Evolutionary conservation across 2,888 invertebrate species (phyloP).

Genomic region (Orthosia gracilis): DNA sequence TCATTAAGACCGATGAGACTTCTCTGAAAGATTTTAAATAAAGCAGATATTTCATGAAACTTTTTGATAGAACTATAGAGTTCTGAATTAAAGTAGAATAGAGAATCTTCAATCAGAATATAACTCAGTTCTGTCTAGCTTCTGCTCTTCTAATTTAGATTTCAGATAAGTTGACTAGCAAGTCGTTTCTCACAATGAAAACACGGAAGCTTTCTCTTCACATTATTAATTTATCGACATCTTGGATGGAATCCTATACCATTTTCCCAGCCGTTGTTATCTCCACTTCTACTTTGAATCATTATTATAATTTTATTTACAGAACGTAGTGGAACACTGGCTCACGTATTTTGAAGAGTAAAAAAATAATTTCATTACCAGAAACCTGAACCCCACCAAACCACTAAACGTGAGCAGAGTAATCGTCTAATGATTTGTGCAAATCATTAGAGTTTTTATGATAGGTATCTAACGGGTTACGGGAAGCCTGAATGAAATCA

Average conservation of each 20-base stretch:
- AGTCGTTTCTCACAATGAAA: constrained; percentile 41
- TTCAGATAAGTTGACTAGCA: constrained; percentile 24
- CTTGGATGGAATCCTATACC: constrained; percentile 41
- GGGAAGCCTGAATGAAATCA: constrained; percentile 69
- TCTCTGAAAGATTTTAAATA: not conserved
- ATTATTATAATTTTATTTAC: constrained; percentile 6
- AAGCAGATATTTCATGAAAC: not conserved
- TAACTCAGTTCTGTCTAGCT: constrained; percentile 4
- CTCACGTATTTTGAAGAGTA: constrained; percentile 11
- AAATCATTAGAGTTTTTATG: constrained; percentile 56
- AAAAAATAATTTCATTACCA: constrained; percentile 3
- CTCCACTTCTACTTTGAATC: constrained; percentile 2
- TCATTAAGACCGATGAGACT: not conserved
- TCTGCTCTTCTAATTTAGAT: constrained; percentile 32
- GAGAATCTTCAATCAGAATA: not conserved
- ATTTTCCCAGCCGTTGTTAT: constrained; percentile 31
- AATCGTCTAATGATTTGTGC: constrained; percentile 23
- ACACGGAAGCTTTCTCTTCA: constrained; percentile 41
- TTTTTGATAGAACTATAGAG: not conserved
- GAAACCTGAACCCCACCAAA: too few species aligned
- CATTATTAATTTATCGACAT: constrained; percentile 58
- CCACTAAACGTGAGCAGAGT: not conserved
- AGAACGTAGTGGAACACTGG: not conserved
- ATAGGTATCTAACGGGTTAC: constrained; percentile 44
- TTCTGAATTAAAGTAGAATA: not conserved